Percentiles rank a stretch among this genome's conserved stretches.
Evolutionary conservation across 1,140 invertebrate species (phyloP).

Genomic region (Sitophilus oryzae): DNA sequence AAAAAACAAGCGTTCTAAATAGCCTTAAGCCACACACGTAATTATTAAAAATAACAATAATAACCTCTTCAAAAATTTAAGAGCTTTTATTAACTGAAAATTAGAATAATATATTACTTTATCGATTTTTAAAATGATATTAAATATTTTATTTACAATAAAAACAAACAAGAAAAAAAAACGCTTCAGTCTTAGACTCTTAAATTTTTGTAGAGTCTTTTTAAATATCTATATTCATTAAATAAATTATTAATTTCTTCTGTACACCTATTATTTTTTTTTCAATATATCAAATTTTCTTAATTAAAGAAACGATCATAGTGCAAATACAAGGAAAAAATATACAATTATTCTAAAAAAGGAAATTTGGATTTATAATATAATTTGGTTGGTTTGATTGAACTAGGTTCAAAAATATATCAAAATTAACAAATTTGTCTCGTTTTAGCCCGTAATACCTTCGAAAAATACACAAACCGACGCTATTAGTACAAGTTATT

Average conservation of each 20-base stretch:
- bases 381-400: no score
- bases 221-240: neutral
- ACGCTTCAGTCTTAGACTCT: constrained; percentile 22
- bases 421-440: no score
- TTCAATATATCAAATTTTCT: neutral
- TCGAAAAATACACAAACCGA: neutral
- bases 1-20: constrained; percentile 5
- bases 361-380: no score
- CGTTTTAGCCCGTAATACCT: no score
- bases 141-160: neutral
- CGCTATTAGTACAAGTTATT: neutral
- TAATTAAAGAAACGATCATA: neutral
- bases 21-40: neutral
- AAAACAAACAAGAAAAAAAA: constrained; percentile 10
- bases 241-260: constrained; percentile 30
- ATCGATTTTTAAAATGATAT: neutral
- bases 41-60: neutral
- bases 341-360: no score
- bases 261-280: constrained; percentile 16
- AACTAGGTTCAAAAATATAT: no score
- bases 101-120: neutral
- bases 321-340: no score
- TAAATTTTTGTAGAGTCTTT: constrained; percentile 20
- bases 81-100: constrained; percentile 2
- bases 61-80: constrained; percentile 19